Evolutionary conservation across 2,888 invertebrate genomes (phyloP).

Genomic region (Eristalis tenax): DNA sequence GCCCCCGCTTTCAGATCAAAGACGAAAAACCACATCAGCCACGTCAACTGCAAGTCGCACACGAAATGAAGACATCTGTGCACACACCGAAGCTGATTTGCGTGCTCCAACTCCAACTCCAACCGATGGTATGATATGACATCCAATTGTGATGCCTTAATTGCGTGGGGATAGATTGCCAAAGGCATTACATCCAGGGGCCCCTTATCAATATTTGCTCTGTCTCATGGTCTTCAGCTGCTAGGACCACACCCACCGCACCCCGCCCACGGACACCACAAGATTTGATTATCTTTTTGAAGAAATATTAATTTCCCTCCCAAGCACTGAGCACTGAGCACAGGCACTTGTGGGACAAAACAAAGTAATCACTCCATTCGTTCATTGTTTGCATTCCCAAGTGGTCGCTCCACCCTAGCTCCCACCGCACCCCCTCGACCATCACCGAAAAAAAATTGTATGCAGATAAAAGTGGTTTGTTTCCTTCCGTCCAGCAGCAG

Average conservation of each 20-base stretch:
- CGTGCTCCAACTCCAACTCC: not conserved
- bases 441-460: conserved; percentile 22
- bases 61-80: not conserved
- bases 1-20: not conserved
- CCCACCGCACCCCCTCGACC: too few relatives aligned
- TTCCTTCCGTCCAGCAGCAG: conserved; percentile 40
- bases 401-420: not conserved
- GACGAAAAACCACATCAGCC: not conserved
- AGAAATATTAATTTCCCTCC: conserved; percentile 64
- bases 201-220: conserved; percentile 60
- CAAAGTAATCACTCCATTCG: conserved; percentile 68
- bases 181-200: conserved; percentile 45
- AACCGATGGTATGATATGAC: not conserved
- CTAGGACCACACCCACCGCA: conserved; percentile 5
- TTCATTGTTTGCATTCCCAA: conserved; percentile 61
- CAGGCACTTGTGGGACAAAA: conserved; percentile 43
- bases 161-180: conserved; percentile 39
- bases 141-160: conserved; percentile 26
- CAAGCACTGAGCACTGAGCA: not conserved
- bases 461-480: conserved; percentile 68
- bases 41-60: not conserved
- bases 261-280: not conserved
- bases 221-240: conserved; percentile 25
- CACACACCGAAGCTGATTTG: not conserved
- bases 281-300: conserved; percentile 54